These are phyloP conservation scores for Cyaniris semiargus DNA, from an alignment of 2,888 invertebrate species.

Conservation along the genomic window DNA sequence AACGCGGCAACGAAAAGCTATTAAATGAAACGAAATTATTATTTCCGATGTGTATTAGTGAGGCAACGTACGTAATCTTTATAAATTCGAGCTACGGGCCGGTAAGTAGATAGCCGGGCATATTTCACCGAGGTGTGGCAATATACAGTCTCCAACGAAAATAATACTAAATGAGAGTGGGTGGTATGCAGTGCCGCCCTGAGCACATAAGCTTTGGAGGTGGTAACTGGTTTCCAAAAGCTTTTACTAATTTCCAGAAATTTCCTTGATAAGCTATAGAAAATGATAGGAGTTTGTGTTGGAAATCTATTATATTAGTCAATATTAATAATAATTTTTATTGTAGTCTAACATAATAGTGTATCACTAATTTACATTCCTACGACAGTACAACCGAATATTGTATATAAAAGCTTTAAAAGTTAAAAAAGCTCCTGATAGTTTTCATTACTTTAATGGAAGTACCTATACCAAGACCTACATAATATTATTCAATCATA, in stretches of 20 bases:
- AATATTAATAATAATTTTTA: no score
- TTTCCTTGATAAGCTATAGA: not conserved
- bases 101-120: conserved; percentile 51
- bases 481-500: no score
- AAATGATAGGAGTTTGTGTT: not conserved
- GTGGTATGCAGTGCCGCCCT: conserved; percentile 64
- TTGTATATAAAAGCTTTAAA: no score
- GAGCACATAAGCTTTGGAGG: conserved; percentile 38
- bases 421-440: no score
- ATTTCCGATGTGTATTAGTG: conserved; percentile 30
- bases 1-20: conserved; percentile 16
- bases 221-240: conserved; percentile 21
- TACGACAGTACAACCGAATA: no score
- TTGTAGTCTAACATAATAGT: no score
- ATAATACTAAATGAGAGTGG: conserved; percentile 63
- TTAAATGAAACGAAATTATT: conserved; percentile 30
- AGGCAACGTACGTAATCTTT: conserved; percentile 48
- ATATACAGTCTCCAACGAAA: conserved; percentile 59
- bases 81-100: conserved; percentile 50
- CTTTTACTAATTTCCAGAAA: not conserved
- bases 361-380: no score
- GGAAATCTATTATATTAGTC: no score
- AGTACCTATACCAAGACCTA: no score
- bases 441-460: no score
- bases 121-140: conserved; percentile 66